Evolutionary conservation across 1,140 invertebrate species (phyloP), one percentile per base, ranked within the genome.

Genomic region (Glossosoma conforme): DNA sequence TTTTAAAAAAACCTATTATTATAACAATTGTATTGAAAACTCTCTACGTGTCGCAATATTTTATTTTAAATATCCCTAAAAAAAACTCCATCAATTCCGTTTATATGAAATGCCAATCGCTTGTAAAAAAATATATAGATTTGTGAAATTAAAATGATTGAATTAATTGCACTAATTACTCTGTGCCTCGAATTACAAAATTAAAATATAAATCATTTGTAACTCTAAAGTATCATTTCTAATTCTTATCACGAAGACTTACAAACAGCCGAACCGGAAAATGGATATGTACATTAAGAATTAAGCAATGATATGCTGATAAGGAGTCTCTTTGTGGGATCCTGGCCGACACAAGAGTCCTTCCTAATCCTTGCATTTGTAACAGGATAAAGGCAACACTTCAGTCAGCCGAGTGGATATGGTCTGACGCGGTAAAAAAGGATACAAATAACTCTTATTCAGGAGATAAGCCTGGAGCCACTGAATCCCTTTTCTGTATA

Each of bases 341-440:
- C 44, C 22, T 32, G 42, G 30, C 49, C 44, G 45, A 44, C 44
- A 37, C 22, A 33, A 44, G 28, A 14, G 38, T 36, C 41, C 48
- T 35, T 19, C 49, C 53, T 58, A 53, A 58, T 58, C 50, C 46
- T 19, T 14, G 32, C 41, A 53, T 49, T 58, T 42, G 45, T 56
- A 46, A 52, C 15, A 22, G 54, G 48, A 56, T 55, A 49, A 49
- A 35, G 19, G 44, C 37, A 21, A 22, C 24, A 22, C 44, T 21
- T 33, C 19, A 52, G 44, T 37, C 24, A 50, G 13, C 17, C 32
- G 18, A 20, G 24, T 22, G 41, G 41, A 44, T 44, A 30, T 35
- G 41, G 14, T n/a, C 22, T 3, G 17, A 19, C 5, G n/a, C 24
- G 24, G 24, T 22, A 44, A 21, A 17, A 21, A 15, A 21, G 15